A percentile compares a stretch with the other conserved stretches of the same genome.
Conservation (phyloP, 1,140 invertebrate genomes). For the Varroa destructor region DNA sequence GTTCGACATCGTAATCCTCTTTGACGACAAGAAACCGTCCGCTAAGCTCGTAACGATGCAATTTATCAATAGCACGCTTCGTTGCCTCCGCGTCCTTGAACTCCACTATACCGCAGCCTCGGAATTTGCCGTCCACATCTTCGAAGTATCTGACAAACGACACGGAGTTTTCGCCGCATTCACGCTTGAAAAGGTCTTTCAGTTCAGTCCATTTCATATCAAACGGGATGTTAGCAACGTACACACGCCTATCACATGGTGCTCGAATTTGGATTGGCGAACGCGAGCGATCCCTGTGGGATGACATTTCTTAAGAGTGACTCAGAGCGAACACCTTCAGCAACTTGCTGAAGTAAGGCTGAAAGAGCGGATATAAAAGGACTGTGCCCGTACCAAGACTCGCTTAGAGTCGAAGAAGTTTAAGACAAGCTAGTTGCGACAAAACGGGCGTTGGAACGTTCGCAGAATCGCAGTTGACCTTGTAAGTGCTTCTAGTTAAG, state of each 20-base stretch:
- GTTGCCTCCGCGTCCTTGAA: constrained; percentile 75
- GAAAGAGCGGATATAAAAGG: too few relatives aligned
- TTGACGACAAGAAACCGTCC: constrained; percentile 86
- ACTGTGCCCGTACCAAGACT: too few relatives aligned
- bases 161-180: constrained; percentile 67
- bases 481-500: too few relatives aligned
- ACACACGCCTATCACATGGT: constrained; percentile 53
- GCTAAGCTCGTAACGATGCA: constrained; percentile 85
- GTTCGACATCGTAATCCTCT: constrained; percentile 54
- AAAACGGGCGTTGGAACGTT: too few relatives aligned
- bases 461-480: too few relatives aligned
- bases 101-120: constrained; percentile 89
- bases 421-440: too few relatives aligned
- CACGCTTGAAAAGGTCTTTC: constrained; percentile 82
- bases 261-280: constrained; percentile 39
- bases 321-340: too few relatives aligned
- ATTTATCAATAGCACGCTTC: constrained; percentile 79
- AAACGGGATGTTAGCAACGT: constrained; percentile 94
- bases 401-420: too few relatives aligned
- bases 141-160: constrained; percentile 87
- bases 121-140: constrained; percentile 81
- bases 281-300: constrained; percentile 27
- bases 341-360: too few relatives aligned
- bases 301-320: too few relatives aligned
- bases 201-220: constrained; percentile 66